Conservation (phyloP, 2,888 invertebrate species). For the Drosophila conformis region DNA sequence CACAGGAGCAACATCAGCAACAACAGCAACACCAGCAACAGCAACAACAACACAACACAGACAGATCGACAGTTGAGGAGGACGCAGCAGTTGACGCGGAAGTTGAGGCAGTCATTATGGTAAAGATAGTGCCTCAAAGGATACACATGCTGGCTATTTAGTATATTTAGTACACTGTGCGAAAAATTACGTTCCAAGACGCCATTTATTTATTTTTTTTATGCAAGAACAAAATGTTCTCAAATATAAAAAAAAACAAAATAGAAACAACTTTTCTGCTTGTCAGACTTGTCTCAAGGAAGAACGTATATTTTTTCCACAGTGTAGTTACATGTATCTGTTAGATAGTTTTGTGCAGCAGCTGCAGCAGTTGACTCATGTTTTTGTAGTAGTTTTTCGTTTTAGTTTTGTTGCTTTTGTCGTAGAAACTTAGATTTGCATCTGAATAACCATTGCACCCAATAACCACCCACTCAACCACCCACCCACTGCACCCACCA, state of each 20-base stretch:
- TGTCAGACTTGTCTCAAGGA: too few species aligned
- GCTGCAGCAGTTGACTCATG: slow-evolving; percentile 29
- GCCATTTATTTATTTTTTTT: not conserved
- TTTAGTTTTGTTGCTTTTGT: slow-evolving; percentile 8
- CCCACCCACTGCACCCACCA: not conserved
- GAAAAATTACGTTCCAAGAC: not conserved
- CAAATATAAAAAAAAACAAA: not conserved
- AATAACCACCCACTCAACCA: not conserved
- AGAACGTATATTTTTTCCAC: not conserved
- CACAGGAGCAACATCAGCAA: slow-evolving; percentile 30
- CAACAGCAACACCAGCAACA: slow-evolving; percentile 9
- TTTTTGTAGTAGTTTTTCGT: slow-evolving; percentile 6
- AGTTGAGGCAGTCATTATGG: slow-evolving; percentile 76
- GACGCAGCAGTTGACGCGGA: slow-evolving; percentile 74
- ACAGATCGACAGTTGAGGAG: slow-evolving; percentile 40
- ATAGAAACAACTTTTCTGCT: not conserved
- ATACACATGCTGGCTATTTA: not conserved
- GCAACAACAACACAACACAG: slow-evolving; percentile 7
- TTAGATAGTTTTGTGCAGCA: slow-evolving; percentile 24
- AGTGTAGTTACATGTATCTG: slow-evolving; percentile 29
- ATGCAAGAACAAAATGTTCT: not conserved
- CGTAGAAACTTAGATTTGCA: slow-evolving; percentile 44
- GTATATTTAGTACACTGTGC: slow-evolving; percentile 11
- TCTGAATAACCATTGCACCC: slow-evolving; percentile 9
- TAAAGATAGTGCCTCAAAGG: slow-evolving; percentile 38